These are phyloP conservation scores for Drosophila atripex DNA, from an alignment of 2,888 invertebrate genomes.

Conservation along the genomic window DNA sequence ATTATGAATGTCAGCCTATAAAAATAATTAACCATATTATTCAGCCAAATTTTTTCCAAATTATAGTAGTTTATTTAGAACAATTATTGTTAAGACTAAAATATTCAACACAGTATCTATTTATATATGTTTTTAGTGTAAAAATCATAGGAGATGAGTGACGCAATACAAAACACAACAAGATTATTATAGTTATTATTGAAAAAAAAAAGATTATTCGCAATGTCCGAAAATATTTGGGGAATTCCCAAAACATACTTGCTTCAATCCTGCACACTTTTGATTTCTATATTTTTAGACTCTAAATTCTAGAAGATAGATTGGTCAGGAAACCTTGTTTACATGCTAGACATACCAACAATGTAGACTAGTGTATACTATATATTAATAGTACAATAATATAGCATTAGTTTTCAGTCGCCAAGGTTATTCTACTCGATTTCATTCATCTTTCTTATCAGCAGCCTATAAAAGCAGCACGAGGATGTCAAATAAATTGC, in stretches of 20 bases:
- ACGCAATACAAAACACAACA: not conserved
- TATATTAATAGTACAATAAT: slow-evolving; percentile 1
- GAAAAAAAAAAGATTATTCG: not conserved
- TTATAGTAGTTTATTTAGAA: not conserved
- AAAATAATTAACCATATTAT: not conserved
- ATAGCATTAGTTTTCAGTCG: slow-evolving; percentile 1
- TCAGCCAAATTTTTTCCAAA: not conserved
- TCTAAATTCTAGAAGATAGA: slow-evolving; percentile 1
- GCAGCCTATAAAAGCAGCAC: slow-evolving; percentile 32
- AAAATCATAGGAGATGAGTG: not conserved
- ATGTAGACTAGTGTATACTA: slow-evolving; percentile 2
- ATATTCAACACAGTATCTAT: not conserved
- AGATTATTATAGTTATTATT: not conserved
- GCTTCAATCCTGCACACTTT: not conserved
- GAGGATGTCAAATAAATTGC: not conserved
- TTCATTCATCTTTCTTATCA: slow-evolving; percentile 32
- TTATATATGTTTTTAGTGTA: not conserved
- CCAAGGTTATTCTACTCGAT: slow-evolving; percentile 31
- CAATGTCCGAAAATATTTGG: not conserved
- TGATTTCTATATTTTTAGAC: not conserved
- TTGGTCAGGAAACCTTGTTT: slow-evolving; percentile 30
- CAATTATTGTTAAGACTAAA: no score
- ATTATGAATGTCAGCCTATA: not conserved
- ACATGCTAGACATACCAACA: slow-evolving; percentile 9
- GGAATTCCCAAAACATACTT: slow-evolving; percentile 7